A percentile compares a stretch with the other conserved stretches of the same genome.
Conservation (phyloP, 37 sponge, comb jelly and placozoan genomes). For the Agelas oroides region DNA sequence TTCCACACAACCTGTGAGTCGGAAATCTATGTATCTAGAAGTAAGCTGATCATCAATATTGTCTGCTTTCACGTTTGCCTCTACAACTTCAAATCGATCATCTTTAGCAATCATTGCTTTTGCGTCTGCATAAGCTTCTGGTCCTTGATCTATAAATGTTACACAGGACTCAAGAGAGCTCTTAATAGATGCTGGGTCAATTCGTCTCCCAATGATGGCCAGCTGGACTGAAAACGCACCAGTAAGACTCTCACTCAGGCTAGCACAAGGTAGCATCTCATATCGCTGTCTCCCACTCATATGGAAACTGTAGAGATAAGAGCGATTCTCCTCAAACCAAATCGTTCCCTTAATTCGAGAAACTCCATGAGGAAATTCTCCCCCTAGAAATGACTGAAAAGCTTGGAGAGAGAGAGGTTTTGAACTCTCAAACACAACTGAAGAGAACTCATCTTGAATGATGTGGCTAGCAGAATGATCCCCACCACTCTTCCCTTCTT, state of each 20-base stretch:
- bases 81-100: constrained; percentile 44
- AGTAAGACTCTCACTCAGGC: constrained; percentile 4
- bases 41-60: background rate
- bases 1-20: constrained; percentile 61
- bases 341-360: constrained; percentile 71
- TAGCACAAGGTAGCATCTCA: constrained; percentile 48
- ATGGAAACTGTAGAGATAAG: constrained; percentile 67
- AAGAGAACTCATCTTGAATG: constrained; percentile 59
- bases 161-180: constrained; percentile 21
- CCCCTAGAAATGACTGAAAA: constrained; percentile 69
- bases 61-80: background rate
- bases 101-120: constrained; percentile 15
- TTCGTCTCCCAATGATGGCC: constrained; percentile 56
- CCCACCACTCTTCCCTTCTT: background rate
- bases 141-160: background rate
- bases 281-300: constrained; percentile 79
- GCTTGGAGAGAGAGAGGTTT: constrained; percentile 36
- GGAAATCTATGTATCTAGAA: constrained; percentile 49
- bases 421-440: constrained; percentile 54
- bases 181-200: constrained; percentile 20
- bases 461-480: constrained; percentile 27
- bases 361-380: constrained; percentile 31
- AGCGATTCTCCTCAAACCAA: constrained; percentile 66
- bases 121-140: background rate
- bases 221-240: constrained; percentile 65